Conservation (phyloP, 2,113 vertebrate genomes). For the Neolamprologus falcicula region DNA sequence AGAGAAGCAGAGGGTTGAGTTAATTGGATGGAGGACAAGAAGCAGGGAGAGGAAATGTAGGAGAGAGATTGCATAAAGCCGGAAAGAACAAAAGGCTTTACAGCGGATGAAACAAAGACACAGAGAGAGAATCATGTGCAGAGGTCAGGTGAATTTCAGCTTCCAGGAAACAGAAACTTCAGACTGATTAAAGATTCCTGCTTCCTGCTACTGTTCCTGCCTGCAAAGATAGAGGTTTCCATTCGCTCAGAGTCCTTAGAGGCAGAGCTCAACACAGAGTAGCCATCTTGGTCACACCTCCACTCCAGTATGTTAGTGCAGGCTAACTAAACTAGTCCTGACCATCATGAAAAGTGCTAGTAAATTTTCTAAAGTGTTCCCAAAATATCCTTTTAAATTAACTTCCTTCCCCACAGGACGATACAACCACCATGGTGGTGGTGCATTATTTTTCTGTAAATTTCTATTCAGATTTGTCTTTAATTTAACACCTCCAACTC, state of each 20-base stretch:
- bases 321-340: background rate
- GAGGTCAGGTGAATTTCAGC: constrained; percentile 3
- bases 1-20: background rate
- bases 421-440: background rate
- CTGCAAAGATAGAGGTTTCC: background rate
- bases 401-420: background rate
- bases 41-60: background rate
- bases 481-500: background rate
- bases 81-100: background rate
- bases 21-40: background rate
- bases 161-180: constrained; percentile 11
- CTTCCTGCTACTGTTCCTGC: background rate
- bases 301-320: background rate
- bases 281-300: background rate
- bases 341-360: background rate
- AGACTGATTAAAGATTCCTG: background rate
- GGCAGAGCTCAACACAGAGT: background rate
- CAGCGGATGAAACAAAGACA: background rate
- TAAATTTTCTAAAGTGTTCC: background rate
- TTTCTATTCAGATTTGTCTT: background rate
- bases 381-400: background rate
- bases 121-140: background rate
- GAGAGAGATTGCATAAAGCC: background rate
- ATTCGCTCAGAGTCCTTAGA: background rate
- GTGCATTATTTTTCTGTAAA: background rate